A percentile compares a stretch with the other conserved stretches of the same genome.
These are phyloP conservation scores for Promerops cafer DNA, from an alignment of 2,113 vertebrate species.

Conservation along the genomic window DNA sequence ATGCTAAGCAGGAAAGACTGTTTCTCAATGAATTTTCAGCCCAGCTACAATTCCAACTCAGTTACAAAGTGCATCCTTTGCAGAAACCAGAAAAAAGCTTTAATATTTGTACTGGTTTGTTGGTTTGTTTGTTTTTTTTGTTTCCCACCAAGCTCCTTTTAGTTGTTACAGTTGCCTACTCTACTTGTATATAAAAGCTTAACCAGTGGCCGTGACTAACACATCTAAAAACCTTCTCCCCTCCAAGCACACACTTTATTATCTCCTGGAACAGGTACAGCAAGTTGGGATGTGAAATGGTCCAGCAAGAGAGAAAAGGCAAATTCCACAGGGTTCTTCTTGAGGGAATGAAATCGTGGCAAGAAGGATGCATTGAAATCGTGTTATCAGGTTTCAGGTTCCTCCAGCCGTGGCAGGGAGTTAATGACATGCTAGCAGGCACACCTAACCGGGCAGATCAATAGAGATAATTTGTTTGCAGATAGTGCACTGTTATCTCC, in stretches of 20 bases:
- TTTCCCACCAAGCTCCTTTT: background rate
- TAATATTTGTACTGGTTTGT: background rate
- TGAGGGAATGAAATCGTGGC: background rate
- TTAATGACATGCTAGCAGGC: background rate
- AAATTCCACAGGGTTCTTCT: background rate
- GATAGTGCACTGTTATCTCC: background rate
- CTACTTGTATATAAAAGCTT: background rate
- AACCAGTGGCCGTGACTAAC: background rate
- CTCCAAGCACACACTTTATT: background rate
- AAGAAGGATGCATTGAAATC: background rate
- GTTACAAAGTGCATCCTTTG: background rate
- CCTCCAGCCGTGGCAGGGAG: background rate
- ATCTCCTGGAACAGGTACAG: background rate
- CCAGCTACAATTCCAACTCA: background rate
- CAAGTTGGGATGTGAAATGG: background rate
- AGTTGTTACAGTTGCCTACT: background rate
- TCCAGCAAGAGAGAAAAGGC: background rate
- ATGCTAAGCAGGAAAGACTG: background rate
- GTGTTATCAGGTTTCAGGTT: background rate
- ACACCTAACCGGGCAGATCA: background rate
- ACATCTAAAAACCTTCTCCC: background rate
- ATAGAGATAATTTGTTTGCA: slow-evolving; percentile 7
- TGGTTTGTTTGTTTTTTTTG: background rate
- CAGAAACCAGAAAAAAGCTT: background rate
- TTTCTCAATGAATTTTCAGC: background rate